phyloP scores from a whole-genome alignment of 2,888 invertebrate genomes.

The Caenorhabditis virilis region DNA sequence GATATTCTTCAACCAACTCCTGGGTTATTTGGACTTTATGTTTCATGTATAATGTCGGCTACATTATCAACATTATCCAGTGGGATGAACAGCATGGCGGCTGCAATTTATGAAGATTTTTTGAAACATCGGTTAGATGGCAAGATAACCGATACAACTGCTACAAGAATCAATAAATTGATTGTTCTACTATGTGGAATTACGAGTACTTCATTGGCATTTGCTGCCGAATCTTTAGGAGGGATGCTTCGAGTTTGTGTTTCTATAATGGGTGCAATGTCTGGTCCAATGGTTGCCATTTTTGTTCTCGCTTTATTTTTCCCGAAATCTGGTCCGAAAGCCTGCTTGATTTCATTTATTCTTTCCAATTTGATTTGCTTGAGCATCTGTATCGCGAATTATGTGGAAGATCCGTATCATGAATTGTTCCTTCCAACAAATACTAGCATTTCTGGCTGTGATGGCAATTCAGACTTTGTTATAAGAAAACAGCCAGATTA shows the following conservation, averaged over 20 bases:
- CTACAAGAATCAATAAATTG: conserved; percentile 44
- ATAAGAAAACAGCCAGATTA: conserved; percentile 33
- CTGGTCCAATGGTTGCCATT: conserved; percentile 60
- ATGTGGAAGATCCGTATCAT: conserved; percentile 49
- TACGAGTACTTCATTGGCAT: conserved; percentile 49
- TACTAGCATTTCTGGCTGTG: conserved; percentile 28
- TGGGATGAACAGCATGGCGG: conserved; percentile 62
- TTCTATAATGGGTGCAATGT: conserved; percentile 60
- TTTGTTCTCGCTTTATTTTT: conserved; percentile 60
- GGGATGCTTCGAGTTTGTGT: conserved; percentile 59
- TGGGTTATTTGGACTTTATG: conserved; percentile 61
- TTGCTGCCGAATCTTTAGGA: conserved; percentile 56
- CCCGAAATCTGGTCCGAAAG: conserved; percentile 52
- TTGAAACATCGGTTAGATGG: conserved; percentile 48
- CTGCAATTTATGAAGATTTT: conserved; percentile 65
- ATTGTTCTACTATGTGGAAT: conserved; percentile 47
- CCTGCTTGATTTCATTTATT: conserved; percentile 56
- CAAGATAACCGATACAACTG: conserved; percentile 43
- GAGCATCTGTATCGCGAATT: conserved; percentile 49
- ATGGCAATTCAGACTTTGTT: conserved; percentile 39
- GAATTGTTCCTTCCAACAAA: conserved; percentile 53
- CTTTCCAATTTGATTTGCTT: conserved; percentile 49
- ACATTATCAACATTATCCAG: conserved; percentile 63
- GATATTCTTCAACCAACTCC: conserved; percentile 56
- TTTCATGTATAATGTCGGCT: conserved; percentile 61